phyloP scores from a whole-genome alignment of 2,888 invertebrate species.

The Vanessa cardui region DNA sequence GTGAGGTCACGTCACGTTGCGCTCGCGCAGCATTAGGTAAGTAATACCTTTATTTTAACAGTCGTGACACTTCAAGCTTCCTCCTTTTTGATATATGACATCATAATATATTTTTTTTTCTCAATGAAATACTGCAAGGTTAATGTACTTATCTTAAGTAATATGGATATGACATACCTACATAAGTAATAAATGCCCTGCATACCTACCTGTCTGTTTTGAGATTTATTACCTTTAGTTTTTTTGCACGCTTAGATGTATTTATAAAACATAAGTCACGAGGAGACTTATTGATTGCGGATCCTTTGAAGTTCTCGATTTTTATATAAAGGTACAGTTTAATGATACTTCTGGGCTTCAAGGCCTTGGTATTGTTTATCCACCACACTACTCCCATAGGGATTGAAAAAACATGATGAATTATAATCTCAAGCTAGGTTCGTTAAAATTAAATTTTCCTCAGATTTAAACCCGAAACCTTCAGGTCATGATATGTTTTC shows the following conservation, averaged over 20 bases:
- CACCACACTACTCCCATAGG: too few species aligned
- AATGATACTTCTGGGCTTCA: too few species aligned
- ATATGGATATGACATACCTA: slow-evolving; percentile 24
- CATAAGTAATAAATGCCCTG: slow-evolving; percentile 21
- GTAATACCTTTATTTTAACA: slow-evolving; percentile 56
- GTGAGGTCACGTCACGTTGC: slow-evolving; percentile 54
- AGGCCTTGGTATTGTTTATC: too few species aligned
- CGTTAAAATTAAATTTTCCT: too few species aligned
- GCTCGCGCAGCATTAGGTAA: slow-evolving; percentile 53
- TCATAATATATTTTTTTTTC: slow-evolving; percentile 49
- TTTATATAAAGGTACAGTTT: neutral
- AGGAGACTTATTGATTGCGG: slow-evolving; percentile 18
- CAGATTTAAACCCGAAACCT: too few species aligned
- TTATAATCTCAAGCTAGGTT: neutral
- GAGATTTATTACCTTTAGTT: slow-evolving; percentile 30
- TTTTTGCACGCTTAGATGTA: slow-evolving; percentile 26
- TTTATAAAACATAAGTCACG: slow-evolving; percentile 34
- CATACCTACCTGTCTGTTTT: slow-evolving; percentile 22
- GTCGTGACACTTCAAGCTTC: slow-evolving; percentile 58
- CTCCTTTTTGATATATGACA: slow-evolving; percentile 55
- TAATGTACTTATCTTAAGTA: slow-evolving; percentile 43
- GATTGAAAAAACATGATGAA: too few species aligned
- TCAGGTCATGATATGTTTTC: too few species aligned
- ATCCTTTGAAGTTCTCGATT: slow-evolving; percentile 14
- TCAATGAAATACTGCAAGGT: slow-evolving; percentile 49